A percentile compares a stretch with the other conserved stretches of the same genome.
Conservation (phyloP, 1,140 invertebrate species). For the Phthorimaea operculella region DNA sequence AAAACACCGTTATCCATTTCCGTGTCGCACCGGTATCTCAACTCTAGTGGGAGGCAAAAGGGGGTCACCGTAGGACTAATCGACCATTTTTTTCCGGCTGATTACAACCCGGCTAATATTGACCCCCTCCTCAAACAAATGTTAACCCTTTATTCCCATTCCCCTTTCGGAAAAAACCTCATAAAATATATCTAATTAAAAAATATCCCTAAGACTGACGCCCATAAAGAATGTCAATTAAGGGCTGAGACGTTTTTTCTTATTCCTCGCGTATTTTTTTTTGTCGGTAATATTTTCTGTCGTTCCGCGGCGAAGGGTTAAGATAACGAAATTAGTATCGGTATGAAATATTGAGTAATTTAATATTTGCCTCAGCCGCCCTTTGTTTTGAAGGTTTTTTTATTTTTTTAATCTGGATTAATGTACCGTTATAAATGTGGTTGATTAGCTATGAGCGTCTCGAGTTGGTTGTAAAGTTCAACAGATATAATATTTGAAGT, state of each 20-base stretch:
- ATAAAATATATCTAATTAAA: conserved; percentile 71
- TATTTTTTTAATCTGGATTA: conserved; percentile 35
- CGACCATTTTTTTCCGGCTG: conserved; percentile 63
- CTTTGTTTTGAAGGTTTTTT: conserved; percentile 28
- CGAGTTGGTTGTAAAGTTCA: too few relatives aligned
- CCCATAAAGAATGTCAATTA: conserved; percentile 70
- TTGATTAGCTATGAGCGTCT: background rate
- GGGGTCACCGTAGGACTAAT: conserved; percentile 44
- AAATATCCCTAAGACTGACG: conserved; percentile 68
- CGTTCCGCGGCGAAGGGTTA: conserved; percentile 60
- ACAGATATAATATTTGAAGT: too few relatives aligned
- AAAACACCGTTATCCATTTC: too few relatives aligned
- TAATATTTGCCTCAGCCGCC: conserved; percentile 50
- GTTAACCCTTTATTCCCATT: conserved; percentile 59
- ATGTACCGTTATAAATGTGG: conserved; percentile 13
- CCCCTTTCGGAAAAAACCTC: conserved; percentile 61
- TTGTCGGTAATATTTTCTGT: conserved; percentile 56
- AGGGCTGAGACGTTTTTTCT: conserved; percentile 52
- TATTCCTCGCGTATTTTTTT: conserved; percentile 35
- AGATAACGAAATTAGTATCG: conserved; percentile 67
- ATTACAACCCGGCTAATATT: conserved; percentile 62
- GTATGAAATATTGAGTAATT: conserved; percentile 68
- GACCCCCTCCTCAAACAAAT: conserved; percentile 61
- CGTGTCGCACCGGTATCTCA: too few relatives aligned
- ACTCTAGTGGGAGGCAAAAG: background rate